Base-by-base conservation (phyloP, 1,140 invertebrate species). In the Phocides pigmalion region DNA sequence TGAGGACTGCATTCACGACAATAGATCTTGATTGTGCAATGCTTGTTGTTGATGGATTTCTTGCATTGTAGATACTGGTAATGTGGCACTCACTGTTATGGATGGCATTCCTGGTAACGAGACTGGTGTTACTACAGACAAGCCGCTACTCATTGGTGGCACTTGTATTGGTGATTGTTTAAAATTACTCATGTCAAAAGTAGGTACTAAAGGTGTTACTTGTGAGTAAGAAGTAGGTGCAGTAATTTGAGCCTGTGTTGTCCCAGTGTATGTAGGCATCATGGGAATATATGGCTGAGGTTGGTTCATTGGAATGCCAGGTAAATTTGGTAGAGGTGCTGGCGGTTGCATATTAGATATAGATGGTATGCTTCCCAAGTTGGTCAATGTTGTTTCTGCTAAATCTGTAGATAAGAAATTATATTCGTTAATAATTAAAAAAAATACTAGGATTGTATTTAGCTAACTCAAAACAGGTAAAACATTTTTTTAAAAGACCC, bases 41-140 rank as follows among this genome's bases (percentile, higher is more conserved):
- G 82, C 69, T 64, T 89, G 85, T 63, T 91, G 87, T 47, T 91
- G 87, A 37, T 91, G 84, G 44, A 92, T 87, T 72, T 89, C 90
- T 66, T 92, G 85, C 80, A 92, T 87, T 2, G 90, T 91, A 4
- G 86, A 82, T 1, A 91, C 84, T 11, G 95, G 94, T 62, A 96
- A 76, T 25, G 95, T 94, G 14, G 95, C 94, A 79, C 95, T 96
- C 1, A 96, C 95, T n/a, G 95, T 96, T 63, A 96, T 95, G 3
- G 95, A 95, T 15, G 96, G 96, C 95, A 96, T 96, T 11, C 95
- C 95, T 15, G 95, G 95, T 62, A 96, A 85, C 28, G 93, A 94
- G n/a, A 97, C 94, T 0, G 95, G 95, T 0, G 95, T 96, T 17
- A 95, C 75, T 6, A 92, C 80, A 3, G 92, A 84, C 14, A 87